These are phyloP conservation scores for Scaptomyza graminum DNA, from an alignment of 1,140 invertebrate genomes.

Conservation along the genomic window DNA sequence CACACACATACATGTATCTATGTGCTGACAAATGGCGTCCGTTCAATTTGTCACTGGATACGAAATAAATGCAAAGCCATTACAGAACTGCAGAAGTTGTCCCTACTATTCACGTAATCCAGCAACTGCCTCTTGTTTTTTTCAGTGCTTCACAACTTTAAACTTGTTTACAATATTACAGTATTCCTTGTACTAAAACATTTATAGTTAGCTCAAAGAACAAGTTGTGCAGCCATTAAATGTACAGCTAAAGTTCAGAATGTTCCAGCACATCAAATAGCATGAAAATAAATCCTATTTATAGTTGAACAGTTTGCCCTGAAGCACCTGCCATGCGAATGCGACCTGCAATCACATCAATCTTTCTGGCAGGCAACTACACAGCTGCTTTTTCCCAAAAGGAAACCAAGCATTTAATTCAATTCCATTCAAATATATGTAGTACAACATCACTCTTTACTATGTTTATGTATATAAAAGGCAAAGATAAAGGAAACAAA, in stretches of 20 bases:
- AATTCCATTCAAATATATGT: slow-evolving; percentile 41
- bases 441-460: not conserved
- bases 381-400: slow-evolving; percentile 5
- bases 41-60: slow-evolving; percentile 57
- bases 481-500: not conserved
- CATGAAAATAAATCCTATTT: slow-evolving; percentile 26
- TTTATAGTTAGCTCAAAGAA: not conserved
- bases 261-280: not conserved
- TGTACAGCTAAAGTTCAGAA: not conserved
- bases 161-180: too few relatives aligned
- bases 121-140: slow-evolving; percentile 19
- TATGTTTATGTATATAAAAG: not conserved
- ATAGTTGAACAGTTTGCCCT: slow-evolving; percentile 10
- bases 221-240: not conserved
- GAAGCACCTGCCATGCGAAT: slow-evolving; percentile 19
- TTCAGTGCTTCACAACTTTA: not conserved
- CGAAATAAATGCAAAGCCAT: slow-evolving; percentile 22
- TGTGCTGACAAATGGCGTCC: slow-evolving; percentile 36
- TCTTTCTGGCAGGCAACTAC: slow-evolving; percentile 11
- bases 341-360: slow-evolving; percentile 41
- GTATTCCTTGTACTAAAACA: not conserved
- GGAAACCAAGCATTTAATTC: slow-evolving; percentile 38
- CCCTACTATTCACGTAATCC: not conserved
- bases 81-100: slow-evolving; percentile 26
- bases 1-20: slow-evolving; percentile 8